Conservation (phyloP, 2,888 invertebrate species). For the Suillia variegata region DNA sequence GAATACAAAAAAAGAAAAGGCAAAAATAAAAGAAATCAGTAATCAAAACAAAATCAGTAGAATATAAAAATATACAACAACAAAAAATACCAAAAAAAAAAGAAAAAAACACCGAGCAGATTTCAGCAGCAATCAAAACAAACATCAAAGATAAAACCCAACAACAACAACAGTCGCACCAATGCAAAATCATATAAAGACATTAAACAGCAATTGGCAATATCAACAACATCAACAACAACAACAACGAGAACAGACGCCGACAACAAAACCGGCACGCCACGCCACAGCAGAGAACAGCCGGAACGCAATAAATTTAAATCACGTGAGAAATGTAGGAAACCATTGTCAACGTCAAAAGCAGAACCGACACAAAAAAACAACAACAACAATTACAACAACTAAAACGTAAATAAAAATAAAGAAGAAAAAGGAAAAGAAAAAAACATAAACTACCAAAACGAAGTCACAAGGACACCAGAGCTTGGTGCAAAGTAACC, state of each 20-base stretch:
- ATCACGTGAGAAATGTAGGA: neutral
- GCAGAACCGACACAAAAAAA: neutral
- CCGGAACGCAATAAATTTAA: constrained; percentile 1
- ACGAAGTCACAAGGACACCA: too few species aligned
- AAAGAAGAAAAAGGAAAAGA: too few species aligned
- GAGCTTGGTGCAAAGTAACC: too few species aligned
- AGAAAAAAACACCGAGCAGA: neutral
- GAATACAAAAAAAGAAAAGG: neutral
- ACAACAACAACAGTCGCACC: constrained; percentile 18
- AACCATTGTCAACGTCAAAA: neutral
- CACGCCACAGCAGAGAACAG: neutral
- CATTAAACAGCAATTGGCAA: constrained; percentile 2
- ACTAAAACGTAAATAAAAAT: too few species aligned
- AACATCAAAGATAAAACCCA: constrained; percentile 15
- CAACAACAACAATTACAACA: neutral
- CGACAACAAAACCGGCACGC: constrained; percentile 25
- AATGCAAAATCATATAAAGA: too few species aligned
- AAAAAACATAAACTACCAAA: too few species aligned
- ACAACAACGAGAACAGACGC: constrained; percentile 2
- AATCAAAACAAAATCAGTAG: neutral
- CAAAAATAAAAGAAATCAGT: neutral
- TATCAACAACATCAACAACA: constrained; percentile 27
- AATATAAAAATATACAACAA: neutral
- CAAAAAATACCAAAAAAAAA: constrained; percentile 7
- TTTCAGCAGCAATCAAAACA: constrained; percentile 19